Evolutionary conservation across 92 coral and sea anemone species (phyloP), one percentile per base, ranked within the genome.

Genomic region (Muricea muricata): DNA sequence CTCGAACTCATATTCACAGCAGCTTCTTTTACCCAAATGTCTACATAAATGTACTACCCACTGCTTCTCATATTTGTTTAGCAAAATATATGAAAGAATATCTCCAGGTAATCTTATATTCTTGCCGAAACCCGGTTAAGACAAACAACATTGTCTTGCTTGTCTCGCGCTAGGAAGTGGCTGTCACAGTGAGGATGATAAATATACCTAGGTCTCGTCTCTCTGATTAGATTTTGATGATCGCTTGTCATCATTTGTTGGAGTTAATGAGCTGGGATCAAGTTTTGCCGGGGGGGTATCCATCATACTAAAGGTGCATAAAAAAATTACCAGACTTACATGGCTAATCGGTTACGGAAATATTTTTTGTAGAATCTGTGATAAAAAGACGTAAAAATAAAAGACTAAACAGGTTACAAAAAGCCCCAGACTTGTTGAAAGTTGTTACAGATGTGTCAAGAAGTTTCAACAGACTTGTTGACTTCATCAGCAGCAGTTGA

Each of bases 221-320:
- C 37, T 30, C 70, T 63, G 70, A 63, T 63, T 63, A 63, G 37
- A 28, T 63, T 63, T 63, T 63, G 70, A 63, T 63, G 37, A 63
- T 63, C 18, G 70, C 70, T 52, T 52, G 60, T 52, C 60, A 25
- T 20, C 28, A 63, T 63, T 63, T 63, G n/a, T 32, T 13, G 12
- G 50, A 45, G 50, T 45, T 13, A 3, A 52, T 17, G 60, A 18
- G 23, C 7, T 9, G 26, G 60, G 7, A 17, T 1, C 5, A 2
- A 20, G 5, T 52, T 20, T 4, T 52, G 4, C 60, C 60, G 60
- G 60, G 60, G 60, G 60, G 60, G 7, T 7, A 8, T 39, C 11
- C 11, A 39, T 39, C 45, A 5, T 39, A 39, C 11, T 39, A 39
- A 11, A 39, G 45, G 45, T n/a, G n/a, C n/a, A n/a, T n/a, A n/a